phyloP scores from a whole-genome alignment of 2,888 invertebrate species.

The Selenia dentaria region DNA sequence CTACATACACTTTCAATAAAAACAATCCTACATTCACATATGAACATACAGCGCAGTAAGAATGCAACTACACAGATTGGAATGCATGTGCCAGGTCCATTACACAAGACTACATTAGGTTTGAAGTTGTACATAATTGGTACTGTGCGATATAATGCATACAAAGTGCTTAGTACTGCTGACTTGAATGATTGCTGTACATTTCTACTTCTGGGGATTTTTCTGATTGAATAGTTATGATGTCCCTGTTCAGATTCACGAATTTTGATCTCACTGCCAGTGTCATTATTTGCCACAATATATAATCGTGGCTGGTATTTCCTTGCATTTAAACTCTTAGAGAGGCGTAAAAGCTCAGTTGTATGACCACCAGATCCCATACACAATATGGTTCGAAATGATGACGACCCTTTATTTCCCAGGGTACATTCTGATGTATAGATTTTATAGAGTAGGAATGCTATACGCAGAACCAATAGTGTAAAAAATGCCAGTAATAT shows the following conservation, averaged over 20 bases:
- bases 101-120: slow-evolving; percentile 94
- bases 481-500: slow-evolving; percentile 13
- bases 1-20: slow-evolving; percentile 98
- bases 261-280: slow-evolving; percentile 89
- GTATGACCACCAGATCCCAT: slow-evolving; percentile 97
- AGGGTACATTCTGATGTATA: slow-evolving; percentile 50
- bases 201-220: slow-evolving; percentile 93
- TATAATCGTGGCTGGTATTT: slow-evolving; percentile 91
- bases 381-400: slow-evolving; percentile 84
- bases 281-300: slow-evolving; percentile 91
- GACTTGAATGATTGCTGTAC: slow-evolving; percentile 94
- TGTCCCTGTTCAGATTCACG: slow-evolving; percentile 69
- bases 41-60: slow-evolving; percentile 87
- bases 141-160: slow-evolving; percentile 88
- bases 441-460: slow-evolving; percentile 51
- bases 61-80: slow-evolving; percentile 94
- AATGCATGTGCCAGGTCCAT: slow-evolving; percentile 98
- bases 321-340: slow-evolving; percentile 84
- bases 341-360: slow-evolving; percentile 94
- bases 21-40: slow-evolving; percentile 90
- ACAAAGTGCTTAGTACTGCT: slow-evolving; percentile 91
- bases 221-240: slow-evolving; percentile 74
- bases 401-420: slow-evolving; percentile 36
- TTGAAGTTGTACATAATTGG: slow-evolving; percentile 87
- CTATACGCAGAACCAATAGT: slow-evolving; percentile 32